Percentiles rank a stretch among this genome's conserved stretches.
phyloP scores from a whole-genome alignment of 53 echinoderm and acorn worm species.

The Antedon mediterranea region DNA sequence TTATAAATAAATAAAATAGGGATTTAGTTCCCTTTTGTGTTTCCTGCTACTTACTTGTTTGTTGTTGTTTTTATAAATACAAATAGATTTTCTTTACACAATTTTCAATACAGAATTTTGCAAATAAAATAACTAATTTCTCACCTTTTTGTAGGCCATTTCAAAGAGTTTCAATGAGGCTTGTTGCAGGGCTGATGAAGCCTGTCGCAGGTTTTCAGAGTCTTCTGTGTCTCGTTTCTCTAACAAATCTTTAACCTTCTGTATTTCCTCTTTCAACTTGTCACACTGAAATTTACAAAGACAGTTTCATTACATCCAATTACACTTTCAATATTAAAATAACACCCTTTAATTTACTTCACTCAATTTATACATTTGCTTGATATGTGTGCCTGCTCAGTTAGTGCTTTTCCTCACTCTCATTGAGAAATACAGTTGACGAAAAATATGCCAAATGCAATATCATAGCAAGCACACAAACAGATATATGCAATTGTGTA shows the following conservation, averaged over 20 bases:
- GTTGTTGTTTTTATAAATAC: too few species aligned
- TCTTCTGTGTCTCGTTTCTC: conserved; percentile 67
- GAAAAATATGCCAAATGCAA: conserved; percentile 3
- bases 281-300: conserved; percentile 25
- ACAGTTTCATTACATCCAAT: not conserved
- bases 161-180: conserved; percentile 98
- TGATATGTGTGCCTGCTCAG: conserved; percentile 1
- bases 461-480: too few species aligned
- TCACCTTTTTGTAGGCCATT: conserved; percentile 94
- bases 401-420: not conserved
- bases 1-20: too few species aligned
- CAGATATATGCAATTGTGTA: too few species aligned
- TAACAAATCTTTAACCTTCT: conserved; percentile 58
- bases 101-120: too few species aligned
- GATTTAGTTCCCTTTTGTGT: too few species aligned
- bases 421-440: conserved; percentile 5
- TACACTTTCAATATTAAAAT: too few species aligned
- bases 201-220: conserved; percentile 63
- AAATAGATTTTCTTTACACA: not conserved
- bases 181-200: conserved; percentile 73
- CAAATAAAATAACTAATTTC: not conserved
- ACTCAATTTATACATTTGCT: too few species aligned
- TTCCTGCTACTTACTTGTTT: too few species aligned
- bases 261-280: conserved; percentile 73
- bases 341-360: too few species aligned